Evolutionary conservation across 2,888 invertebrate genomes (phyloP), one percentile per base, ranked within the genome.

Genomic region (Tineola bisselliella): DNA sequence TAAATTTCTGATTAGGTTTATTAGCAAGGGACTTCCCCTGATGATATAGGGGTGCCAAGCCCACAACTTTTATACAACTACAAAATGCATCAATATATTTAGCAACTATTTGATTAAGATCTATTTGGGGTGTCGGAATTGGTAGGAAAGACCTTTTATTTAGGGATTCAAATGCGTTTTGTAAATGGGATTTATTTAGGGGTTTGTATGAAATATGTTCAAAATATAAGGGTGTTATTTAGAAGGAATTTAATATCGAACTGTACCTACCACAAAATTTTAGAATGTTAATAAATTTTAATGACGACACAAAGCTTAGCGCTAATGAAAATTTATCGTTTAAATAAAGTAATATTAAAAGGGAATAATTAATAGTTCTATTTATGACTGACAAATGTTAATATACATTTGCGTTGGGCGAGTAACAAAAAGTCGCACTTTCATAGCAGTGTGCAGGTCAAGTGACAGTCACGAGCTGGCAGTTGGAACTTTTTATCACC

Each of bases 41-140:
- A 72, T 73, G 73, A 75, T 69, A 68, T 65, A 68, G 67, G 70
- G 77, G 78, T 72, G 73, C 68, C 66, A 71, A 70, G 66, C 69
- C 65, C 70, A 68, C 68, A 68, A 63, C 11, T 44, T 48, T 58
- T 13, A 31, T 58, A 31, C 33, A 33, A 43, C 44, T 59, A 60
- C 30, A 60, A 25, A 11, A 17, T 8, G 30, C 13, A 33, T n/a
- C 58, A n/a, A 76, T 77, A 79, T 75, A 65, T 70, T 76, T 78
- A 72, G 76, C 73, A 74, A 79, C 81, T 84, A 81, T 84, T 84
- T 84, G 83, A 84, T 86, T 81, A 84, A 75, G 71, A 69, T 70
- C 70, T 67, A 69, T 65, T 65, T 69, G 67, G 70, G 65, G 63
- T 62, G 66, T 60, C 30, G 15, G 13, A 17, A 60, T 54, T 38